Percentiles rank a stretch among this genome's conserved stretches.
These are phyloP conservation scores for Drosophila histrio DNA, from an alignment of 2,888 invertebrate species.

Conservation along the genomic window DNA sequence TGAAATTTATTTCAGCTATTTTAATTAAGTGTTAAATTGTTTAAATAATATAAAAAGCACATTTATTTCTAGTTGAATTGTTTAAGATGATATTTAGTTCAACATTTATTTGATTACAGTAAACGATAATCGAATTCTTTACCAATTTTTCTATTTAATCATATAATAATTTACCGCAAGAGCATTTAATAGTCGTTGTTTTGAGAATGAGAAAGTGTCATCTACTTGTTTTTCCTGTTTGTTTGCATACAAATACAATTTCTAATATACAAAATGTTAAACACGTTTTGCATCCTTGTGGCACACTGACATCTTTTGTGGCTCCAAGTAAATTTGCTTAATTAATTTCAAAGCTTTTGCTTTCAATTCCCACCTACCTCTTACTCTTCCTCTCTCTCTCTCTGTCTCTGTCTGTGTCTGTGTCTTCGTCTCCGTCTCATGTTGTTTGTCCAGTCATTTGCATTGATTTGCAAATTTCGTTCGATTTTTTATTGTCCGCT, in stretches of 20 bases:
- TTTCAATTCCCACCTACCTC: slow-evolving; percentile 38
- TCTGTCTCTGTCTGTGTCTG: not conserved
- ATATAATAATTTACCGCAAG: not conserved
- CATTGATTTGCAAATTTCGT: slow-evolving; percentile 73
- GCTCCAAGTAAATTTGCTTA: slow-evolving; percentile 60
- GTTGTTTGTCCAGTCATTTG: slow-evolving; percentile 61
- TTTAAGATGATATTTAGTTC: too few relatives aligned
- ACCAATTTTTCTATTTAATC: not conserved
- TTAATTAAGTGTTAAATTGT: too few relatives aligned
- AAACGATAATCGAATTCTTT: too few relatives aligned
- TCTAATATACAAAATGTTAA: slow-evolving; percentile 68
- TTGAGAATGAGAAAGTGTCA: not conserved
- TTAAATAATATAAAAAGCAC: too few relatives aligned
- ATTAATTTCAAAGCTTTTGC: slow-evolving; percentile 72
- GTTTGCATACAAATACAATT: slow-evolving; percentile 55
- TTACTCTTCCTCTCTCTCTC: not conserved
- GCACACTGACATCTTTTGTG: slow-evolving; percentile 78
- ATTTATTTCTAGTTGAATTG: too few relatives aligned
- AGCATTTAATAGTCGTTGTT: slow-evolving; percentile 30
- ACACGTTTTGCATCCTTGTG: slow-evolving; percentile 72
- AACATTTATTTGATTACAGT: too few relatives aligned
- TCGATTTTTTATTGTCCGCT: slow-evolving; percentile 31
- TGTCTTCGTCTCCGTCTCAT: not conserved
- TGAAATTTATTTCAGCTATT: too few relatives aligned
- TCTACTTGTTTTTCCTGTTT: slow-evolving; percentile 69